Evolutionary conservation across 2,113 vertebrate genomes (phyloP).

Genomic region (Tapirus terrestris): DNA sequence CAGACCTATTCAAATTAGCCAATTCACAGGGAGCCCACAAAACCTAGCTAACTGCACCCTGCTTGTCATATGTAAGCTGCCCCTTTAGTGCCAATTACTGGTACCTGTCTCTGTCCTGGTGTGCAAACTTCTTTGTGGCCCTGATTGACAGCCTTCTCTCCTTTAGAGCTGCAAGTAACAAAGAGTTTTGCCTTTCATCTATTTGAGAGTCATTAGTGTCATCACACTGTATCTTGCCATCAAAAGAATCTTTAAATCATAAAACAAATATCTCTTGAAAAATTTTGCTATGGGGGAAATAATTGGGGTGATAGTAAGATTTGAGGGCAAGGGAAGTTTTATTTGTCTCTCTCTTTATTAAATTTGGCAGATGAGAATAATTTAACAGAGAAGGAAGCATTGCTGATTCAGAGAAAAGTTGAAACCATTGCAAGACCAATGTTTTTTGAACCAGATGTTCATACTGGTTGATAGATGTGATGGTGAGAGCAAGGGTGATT

Average conservation of each 20-base stretch:
- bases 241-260: neutral
- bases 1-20: neutral
- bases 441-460: neutral
- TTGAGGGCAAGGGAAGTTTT: neutral
- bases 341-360: neutral
- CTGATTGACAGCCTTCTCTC: neutral
- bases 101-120: neutral
- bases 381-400: neutral
- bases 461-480: neutral
- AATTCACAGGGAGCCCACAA: neutral
- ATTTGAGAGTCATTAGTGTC: neutral
- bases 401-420: neutral
- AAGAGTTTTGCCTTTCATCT: neutral
- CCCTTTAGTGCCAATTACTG: neutral
- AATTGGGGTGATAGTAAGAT: neutral
- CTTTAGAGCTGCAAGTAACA: neutral
- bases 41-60: neutral
- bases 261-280: neutral
- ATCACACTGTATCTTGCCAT: neutral
- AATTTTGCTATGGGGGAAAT: neutral
- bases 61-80: rapidly evolving
- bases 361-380: neutral
- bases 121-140: neutral
- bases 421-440: neutral
- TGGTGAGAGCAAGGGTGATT: neutral